Evolutionary conservation across 92 coral and sea anemone species (phyloP), one percentile per base, ranked within the genome.

Genomic region (Zoanthus solanderi): DNA sequence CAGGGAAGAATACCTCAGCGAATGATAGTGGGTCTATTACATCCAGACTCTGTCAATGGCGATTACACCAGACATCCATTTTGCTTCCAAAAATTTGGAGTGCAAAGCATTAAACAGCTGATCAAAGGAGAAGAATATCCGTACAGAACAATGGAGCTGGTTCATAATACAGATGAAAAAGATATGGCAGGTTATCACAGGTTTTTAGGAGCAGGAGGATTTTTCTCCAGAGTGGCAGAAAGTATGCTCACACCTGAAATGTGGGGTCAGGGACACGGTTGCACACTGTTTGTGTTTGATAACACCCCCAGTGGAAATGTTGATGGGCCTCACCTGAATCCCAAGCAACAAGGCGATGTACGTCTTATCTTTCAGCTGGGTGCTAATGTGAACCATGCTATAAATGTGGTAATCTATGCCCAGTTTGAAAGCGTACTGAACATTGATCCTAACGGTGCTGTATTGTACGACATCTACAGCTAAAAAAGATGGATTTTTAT

Each of bases 51-150:
- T 44, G 32, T 73, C 31, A 88, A 83, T 9, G 83, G 84, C 0
- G 2, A 11, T 0, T 9, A 6, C 0, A 23, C 45, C 8, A 1
- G 11, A 0, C 47, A 81, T 15, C 83, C 83, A 0, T 88, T 74
- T 29, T 48, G 68, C 45, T 83, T 74, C 3, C 63, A 75, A n/a
- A 82, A 82, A 12, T 66, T 75, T n/a, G 83, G 72, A 0, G 17
- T 87, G 52, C 5, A 2, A 0, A 30, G 17, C 52, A 86, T 90
- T 60, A 61, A 71, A 18, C 92, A 90, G 15, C 13, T 90, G 66
- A 56, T 90, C 1, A n/a, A n/a, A 0, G 90, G 90, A 1, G 93
- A 90, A 80, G 88, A 78, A 16, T 90, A 90, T 53, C 90, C 93
- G 13, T 65, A 86, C 84, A 32, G 60, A 16, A 54, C 72, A 0